Evolutionary conservation across 2,113 vertebrate species (phyloP).

Genomic region (Ahaetulla prasina): DNA sequence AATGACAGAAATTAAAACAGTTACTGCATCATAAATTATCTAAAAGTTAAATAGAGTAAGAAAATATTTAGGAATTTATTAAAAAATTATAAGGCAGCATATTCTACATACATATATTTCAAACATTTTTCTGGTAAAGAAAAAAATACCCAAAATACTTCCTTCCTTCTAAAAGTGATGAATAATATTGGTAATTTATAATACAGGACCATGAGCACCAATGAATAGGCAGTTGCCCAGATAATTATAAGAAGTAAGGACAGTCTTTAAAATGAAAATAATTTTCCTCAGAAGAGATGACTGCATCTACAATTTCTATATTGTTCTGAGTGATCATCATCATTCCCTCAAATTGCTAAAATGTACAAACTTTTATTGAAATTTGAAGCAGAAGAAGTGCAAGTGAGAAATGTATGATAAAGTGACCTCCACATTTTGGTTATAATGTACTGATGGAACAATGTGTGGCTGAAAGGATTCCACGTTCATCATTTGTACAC

Average conservation of each 20-base stretch:
- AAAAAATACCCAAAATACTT: neutral
- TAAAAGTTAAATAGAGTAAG: neutral
- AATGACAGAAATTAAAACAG: neutral
- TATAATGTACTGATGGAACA: neutral
- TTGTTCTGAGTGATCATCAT: neutral
- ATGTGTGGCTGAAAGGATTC: neutral
- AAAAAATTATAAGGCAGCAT: neutral
- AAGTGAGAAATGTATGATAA: neutral
- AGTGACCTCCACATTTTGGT: neutral
- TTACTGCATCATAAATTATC: neutral
- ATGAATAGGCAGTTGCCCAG: neutral
- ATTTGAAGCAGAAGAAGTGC: neutral
- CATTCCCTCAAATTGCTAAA: neutral
- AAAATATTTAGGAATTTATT: neutral
- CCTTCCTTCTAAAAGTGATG: neutral
- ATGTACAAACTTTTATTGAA: neutral
- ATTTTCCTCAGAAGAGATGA: neutral
- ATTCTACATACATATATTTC: neutral
- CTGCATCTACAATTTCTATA: neutral
- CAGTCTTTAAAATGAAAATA: neutral
- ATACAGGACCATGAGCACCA: neutral
- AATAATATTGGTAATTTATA: neutral
- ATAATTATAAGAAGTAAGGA: neutral
- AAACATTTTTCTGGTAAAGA: neutral
- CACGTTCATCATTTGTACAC: neutral